Evolutionary conservation across 2,888 invertebrate species (phyloP), one percentile per base, ranked within the genome.

Genomic region (Andrena dorsata): DNA sequence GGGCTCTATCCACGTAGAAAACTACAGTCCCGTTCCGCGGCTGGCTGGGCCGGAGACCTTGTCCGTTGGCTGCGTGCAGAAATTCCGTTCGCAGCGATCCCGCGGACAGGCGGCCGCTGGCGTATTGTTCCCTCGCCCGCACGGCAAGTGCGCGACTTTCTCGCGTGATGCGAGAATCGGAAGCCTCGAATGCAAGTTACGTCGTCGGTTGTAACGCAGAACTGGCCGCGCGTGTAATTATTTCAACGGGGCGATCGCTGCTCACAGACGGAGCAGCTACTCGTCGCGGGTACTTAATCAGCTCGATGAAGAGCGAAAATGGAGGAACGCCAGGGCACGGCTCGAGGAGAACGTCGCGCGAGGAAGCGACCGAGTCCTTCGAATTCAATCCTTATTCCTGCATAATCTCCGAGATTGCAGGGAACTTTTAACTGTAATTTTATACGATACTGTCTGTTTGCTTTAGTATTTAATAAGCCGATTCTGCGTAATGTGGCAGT

Each of bases 11-110:
- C 69, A 16, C 51, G 65, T 58, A 61, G 60, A 63, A 49, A 72
- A 75, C 56, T 69, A 75, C 66, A 56, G 61, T 80, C 74, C 79
- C 66, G 83, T 76, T 75, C 56, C 71, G 51, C 49, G 28, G 32
- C 30, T 76, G 56, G 56, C 23, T 56, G 56, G 41, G 30, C 32
- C 64, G 61, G 72, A 76, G 77, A 83, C 77, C 88, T 83, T 87
- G 83, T 73, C 72, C 73, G 63, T 75, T 68, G 53, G 53, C 68
- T 41, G 61, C 80, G 78, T 77, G 78, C 65, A 75, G 80, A 81
- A 80, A 80, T 85, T 80, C 81, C 78, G 64, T 72, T 68, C 41
- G 60, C 65, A 70, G 28, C 58, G 20, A 56, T 56, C 58, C 53
- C 47, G 71, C 56, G 47, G 30, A 68, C 10, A 10, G 32, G 16